Percentiles rank a stretch among this genome's conserved stretches.
Conservation (phyloP, 1,140 invertebrate genomes). For the Magallana angulata region DNA sequence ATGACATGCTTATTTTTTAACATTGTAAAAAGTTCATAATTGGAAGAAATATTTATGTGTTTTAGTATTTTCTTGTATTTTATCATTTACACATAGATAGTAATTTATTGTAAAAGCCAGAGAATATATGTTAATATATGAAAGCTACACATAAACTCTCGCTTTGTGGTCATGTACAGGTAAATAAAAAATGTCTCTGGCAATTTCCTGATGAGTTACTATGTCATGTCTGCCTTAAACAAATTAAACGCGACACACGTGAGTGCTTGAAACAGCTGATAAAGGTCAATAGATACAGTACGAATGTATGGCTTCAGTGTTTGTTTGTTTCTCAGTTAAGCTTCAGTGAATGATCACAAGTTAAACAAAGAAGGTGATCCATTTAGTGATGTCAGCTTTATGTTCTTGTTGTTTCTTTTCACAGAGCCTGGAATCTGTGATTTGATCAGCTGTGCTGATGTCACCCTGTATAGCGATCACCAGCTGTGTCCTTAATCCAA, state of each 20-base stretch:
- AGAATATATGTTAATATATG: slow-evolving; percentile 1
- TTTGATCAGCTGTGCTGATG: neutral
- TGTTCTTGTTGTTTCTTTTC: neutral
- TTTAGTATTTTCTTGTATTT: too few relatives aligned
- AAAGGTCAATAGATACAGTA: neutral
- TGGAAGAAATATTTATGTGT: too few relatives aligned
- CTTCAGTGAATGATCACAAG: neutral
- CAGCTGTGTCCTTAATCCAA: slow-evolving; percentile 19
- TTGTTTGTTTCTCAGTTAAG: slow-evolving; percentile 7
- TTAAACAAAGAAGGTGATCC: slow-evolving; percentile 16
- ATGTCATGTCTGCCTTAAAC: neutral
- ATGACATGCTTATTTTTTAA: too few relatives aligned
- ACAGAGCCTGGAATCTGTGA: neutral
- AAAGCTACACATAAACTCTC: slow-evolving; percentile 6
- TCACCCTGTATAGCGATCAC: neutral
- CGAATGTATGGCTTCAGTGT: neutral
- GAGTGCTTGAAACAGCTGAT: slow-evolving; percentile 9
- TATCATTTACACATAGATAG: too few relatives aligned
- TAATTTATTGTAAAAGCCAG: too few relatives aligned
- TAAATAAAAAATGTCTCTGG: neutral
- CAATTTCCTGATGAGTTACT: slow-evolving; percentile 8
- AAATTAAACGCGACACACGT: neutral
- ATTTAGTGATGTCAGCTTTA: slow-evolving; percentile 16
- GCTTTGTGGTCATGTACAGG: slow-evolving; percentile 13
- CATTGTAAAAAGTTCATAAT: too few relatives aligned